Conservation (phyloP, 2,888 invertebrate species). For the Scaptomyza reducta region DNA sequence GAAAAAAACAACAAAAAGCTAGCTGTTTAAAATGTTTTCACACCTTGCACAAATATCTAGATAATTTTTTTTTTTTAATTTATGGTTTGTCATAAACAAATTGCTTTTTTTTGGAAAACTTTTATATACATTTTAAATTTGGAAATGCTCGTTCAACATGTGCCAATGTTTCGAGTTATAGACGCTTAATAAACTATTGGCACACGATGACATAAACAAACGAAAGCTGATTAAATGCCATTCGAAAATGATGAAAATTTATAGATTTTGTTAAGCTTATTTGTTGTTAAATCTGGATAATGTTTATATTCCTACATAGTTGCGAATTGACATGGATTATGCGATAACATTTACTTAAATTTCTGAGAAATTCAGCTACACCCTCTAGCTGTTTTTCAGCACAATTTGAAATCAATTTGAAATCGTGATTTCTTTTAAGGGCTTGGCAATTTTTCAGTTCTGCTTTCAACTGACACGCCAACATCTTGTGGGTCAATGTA, state of each 20-base stretch:
- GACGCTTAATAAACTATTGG: neutral
- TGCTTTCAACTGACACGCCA: constrained; percentile 34
- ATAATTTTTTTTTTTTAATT: constrained; percentile 5
- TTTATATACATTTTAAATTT: constrained; percentile 9
- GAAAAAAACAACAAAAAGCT: neutral
- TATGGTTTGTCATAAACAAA: constrained; percentile 55
- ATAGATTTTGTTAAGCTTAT: neutral
- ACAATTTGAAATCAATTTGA: constrained; percentile 1
- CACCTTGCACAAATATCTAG: constrained; percentile 8
- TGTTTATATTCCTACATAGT: no score
- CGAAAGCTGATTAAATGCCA: neutral
- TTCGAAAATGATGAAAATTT: neutral
- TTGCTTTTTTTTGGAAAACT: constrained; percentile 22
- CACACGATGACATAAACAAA: constrained; percentile 1
- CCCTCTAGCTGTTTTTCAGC: no score
- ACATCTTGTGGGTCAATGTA: constrained; percentile 42
- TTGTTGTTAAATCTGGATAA: neutral
- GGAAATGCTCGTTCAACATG: constrained; percentile 9
- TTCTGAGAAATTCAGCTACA: no score
- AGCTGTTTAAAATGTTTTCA: constrained; percentile 15
- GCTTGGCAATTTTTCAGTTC: constrained; percentile 36
- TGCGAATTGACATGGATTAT: no score
- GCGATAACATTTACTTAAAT: no score
- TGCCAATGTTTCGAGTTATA: constrained; percentile 1
- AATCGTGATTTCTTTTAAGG: constrained; percentile 17